phyloP scores from a whole-genome alignment of 2,113 vertebrate species.

The Hippoglossus stenolepis region DNA sequence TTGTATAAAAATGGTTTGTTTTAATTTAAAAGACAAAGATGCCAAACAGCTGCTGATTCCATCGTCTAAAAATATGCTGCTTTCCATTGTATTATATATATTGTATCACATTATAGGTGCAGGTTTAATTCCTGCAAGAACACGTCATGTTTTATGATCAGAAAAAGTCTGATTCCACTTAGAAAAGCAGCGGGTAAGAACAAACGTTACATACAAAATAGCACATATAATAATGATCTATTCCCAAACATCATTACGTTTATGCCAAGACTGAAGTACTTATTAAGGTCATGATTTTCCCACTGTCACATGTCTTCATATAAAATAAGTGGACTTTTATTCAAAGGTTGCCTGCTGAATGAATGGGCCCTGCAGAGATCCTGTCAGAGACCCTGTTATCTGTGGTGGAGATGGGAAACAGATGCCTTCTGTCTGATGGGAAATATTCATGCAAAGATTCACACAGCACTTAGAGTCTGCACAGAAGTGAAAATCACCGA shows the following conservation, averaged over 20 bases:
- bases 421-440: neutral
- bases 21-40: no score
- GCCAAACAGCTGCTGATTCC: no score
- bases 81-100: no score
- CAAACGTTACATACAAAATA: neutral
- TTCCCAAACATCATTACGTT: neutral
- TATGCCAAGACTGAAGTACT: neutral
- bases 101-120: no score
- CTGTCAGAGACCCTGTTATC: no score
- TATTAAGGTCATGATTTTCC: no score
- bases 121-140: neutral
- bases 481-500: constrained; percentile 7
- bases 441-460: neutral
- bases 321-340: no score
- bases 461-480: constrained; percentile 4
- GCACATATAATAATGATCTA: neutral
- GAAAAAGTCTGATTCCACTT: neutral
- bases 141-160: neutral
- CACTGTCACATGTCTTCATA: no score
- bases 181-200: neutral
- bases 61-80: no score
- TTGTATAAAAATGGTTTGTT: no score
- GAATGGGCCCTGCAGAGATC: no score
- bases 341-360: no score
- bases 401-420: constrained; percentile 22